Evolutionary conservation across 2,888 invertebrate genomes (phyloP), one percentile per base, ranked within the genome.

Genomic region (Eucriotettix oculatus): DNA sequence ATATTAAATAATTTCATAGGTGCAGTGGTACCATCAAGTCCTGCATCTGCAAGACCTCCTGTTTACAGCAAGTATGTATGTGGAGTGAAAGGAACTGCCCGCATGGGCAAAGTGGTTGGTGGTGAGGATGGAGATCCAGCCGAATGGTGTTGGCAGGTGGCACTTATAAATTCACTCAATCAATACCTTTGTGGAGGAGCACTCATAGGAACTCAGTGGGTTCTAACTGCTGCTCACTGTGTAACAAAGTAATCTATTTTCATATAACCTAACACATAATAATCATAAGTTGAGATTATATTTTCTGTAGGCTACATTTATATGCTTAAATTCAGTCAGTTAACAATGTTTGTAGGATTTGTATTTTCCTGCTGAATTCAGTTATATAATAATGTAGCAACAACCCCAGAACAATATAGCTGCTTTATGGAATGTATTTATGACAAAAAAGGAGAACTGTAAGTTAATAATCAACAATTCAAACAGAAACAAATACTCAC

Each of bases 91-190:
- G 93, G 93, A 66, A 82, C 84, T 0, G 78, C 82, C 10, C 74
- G 84, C 54, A 77, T 73, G 9, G 78, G 72, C 0, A 74, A 84
- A 17, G 92, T 94, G 62, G 92, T 94, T 65, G 94, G 94, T 12
- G 94, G 94, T 14, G 89, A 87, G 72, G 93, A 94, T 71, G 90
- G 93, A 1, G 86, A 86, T 67, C 86, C 91, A 61, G 92, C 90
- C 55, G 93, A 93, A 77, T 94, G 93, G 92, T 93, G 93, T 74
- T 93, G 93, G 93, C 92, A 92, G 76, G 90, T 90, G 65, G 94
- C 94, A 1, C 79, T 94, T 65, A 93, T 94, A 72, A 94, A 94
- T 75, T 90, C 91, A 1, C 78, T 91, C 61, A 94, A 94, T 76
- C 94, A 94, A 74, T 94, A 94, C 74, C 79, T 94, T 53, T 94